Conservation (phyloP, 1,140 invertebrate species). For the Pseudomyrmex gracilis region DNA sequence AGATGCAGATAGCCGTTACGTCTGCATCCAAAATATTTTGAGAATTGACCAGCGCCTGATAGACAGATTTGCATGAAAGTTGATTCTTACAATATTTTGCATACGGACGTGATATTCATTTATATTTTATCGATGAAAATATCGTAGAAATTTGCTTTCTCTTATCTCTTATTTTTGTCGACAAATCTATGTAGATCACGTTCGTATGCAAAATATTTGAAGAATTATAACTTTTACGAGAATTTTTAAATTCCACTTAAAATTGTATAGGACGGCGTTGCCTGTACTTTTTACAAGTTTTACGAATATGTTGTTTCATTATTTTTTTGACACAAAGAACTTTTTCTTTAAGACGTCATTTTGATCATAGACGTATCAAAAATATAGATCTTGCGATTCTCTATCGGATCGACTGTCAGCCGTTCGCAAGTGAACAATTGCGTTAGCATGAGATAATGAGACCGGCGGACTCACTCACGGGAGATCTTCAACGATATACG, state of each 20-base stretch:
- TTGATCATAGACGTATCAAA: too few relatives aligned
- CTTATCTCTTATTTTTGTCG: constrained; percentile 35
- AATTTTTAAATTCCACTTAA: not conserved
- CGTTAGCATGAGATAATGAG: constrained; percentile 23
- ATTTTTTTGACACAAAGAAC: not conserved
- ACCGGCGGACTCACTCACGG: not conserved
- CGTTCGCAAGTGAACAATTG: constrained; percentile 50
- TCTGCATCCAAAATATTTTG: not conserved
- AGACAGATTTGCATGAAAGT: constrained; percentile 19
- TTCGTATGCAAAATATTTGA: constrained; percentile 41
- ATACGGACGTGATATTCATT: constrained; percentile 9
- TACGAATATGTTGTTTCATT: not conserved
- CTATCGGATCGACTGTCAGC: constrained; percentile 12
- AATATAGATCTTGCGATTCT: constrained; percentile 8
- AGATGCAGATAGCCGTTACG: not conserved
- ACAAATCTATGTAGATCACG: constrained; percentile 32
- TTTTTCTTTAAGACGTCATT: too few relatives aligned
- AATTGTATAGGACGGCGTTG: not conserved
- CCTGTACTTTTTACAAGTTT: constrained; percentile 5
- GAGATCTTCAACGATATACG: too few relatives aligned
- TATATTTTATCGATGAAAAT: constrained; percentile 37
- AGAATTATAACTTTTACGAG: constrained; percentile 29
- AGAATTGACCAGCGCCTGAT: constrained; percentile 1
- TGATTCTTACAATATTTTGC: constrained; percentile 26
- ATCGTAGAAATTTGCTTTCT: constrained; percentile 11